These are phyloP conservation scores for Cantharis rustica DNA, from an alignment of 2,888 invertebrate species.

Conservation along the genomic window DNA sequence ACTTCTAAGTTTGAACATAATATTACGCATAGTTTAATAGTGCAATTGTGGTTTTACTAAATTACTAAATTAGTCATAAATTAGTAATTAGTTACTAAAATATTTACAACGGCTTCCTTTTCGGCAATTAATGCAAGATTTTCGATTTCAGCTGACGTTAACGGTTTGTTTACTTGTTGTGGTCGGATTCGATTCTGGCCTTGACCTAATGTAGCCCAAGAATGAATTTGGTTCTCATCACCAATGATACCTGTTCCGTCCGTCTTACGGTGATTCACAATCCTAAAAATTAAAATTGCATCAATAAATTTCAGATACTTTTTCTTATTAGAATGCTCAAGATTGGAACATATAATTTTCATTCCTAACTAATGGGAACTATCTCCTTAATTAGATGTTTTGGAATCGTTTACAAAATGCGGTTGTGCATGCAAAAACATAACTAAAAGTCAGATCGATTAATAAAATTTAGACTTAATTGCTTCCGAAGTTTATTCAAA, in stretches of 20 bases:
- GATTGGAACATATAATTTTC: background rate
- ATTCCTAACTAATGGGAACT: background rate
- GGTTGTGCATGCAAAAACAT: background rate
- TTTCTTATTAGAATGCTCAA: background rate
- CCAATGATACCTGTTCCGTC: background rate
- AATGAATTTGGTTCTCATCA: constrained; percentile 12
- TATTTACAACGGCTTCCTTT: constrained; percentile 65
- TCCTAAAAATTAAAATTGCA: background rate
- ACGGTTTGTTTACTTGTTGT: constrained; percentile 44
- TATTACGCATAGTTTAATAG: constrained; percentile 2
- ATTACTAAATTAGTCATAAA: background rate
- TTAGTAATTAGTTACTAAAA: too few relatives aligned
- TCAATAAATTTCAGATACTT: background rate
- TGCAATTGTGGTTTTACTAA: background rate
- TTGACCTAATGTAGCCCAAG: constrained; percentile 23
- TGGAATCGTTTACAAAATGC: background rate
- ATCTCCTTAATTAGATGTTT: background rate
- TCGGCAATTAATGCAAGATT: constrained; percentile 60
- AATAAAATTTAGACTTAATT: background rate
- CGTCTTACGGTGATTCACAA: constrained; percentile 13
- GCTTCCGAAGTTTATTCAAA: background rate
- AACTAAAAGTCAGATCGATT: background rate
- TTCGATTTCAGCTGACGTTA: constrained; percentile 57
- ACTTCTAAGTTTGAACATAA: background rate
- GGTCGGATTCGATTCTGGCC: constrained; percentile 41